These are phyloP conservation scores for Cydia pomonella DNA, from an alignment of 1,140 invertebrate genomes.

Conservation along the genomic window DNA sequence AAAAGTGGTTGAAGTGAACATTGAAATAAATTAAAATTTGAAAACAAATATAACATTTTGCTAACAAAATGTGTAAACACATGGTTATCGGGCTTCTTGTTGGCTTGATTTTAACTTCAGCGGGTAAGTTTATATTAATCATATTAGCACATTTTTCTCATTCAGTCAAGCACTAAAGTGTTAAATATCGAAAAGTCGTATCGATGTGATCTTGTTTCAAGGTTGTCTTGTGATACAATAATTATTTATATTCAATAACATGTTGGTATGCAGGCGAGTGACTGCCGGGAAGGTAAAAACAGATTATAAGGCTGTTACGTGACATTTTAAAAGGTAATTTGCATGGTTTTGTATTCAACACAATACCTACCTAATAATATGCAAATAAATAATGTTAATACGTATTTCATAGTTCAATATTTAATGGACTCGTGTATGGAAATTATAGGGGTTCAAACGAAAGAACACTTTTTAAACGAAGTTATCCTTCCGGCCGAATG, in stretches of 20 bases:
- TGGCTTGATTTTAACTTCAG: neutral
- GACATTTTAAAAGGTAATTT: conserved; percentile 6
- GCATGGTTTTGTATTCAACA: neutral
- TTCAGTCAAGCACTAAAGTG: neutral
- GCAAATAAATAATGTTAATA: neutral
- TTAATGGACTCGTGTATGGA: neutral
- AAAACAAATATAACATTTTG: neutral
- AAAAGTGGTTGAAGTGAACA: conserved; percentile 19
- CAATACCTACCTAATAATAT: neutral
- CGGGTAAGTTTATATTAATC: conserved; percentile 18
- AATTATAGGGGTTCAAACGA: neutral
- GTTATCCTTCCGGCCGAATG: conserved; percentile 5
- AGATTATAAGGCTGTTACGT: conserved; percentile 17
- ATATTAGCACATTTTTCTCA: neutral
- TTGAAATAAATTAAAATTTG: neutral
- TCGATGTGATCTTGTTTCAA: conserved; percentile 22
- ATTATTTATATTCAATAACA: conserved; percentile 28
- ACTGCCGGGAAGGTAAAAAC: conserved; percentile 12
- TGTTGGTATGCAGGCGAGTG: neutral
- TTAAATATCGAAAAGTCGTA: neutral
- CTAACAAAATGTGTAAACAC: conserved; percentile 13
- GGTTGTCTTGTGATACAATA: conserved; percentile 16
- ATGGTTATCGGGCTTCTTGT: conserved; percentile 7
- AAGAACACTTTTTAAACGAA: conserved; percentile 1
- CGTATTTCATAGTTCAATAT: neutral